phyloP scores from a whole-genome alignment of 2,797 vertebrate species.

The Sebastes trivittatus region DNA sequence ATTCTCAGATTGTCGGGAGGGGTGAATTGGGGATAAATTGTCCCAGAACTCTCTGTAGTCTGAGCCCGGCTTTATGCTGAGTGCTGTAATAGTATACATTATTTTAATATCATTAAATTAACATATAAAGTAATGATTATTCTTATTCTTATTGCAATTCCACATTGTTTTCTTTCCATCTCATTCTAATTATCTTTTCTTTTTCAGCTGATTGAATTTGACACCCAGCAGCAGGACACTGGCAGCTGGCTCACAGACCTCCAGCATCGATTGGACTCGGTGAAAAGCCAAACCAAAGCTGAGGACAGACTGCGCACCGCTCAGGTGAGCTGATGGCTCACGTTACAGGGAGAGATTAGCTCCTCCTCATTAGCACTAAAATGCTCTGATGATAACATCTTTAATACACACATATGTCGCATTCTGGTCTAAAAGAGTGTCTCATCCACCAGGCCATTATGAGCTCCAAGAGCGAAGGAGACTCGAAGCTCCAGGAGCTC shows the following conservation, averaged over 20 bases:
- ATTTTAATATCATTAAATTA: neutral
- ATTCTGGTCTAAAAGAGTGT: neutral
- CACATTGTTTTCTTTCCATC: no score
- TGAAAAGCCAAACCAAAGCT: constrained; percentile 69
- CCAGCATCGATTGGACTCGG: constrained; percentile 71
- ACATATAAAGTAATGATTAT: neutral
- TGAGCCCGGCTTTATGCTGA: neutral
- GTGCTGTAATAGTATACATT: neutral
- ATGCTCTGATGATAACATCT: neutral
- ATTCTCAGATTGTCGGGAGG: no score
- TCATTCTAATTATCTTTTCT: neutral
- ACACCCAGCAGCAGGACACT: constrained; percentile 68
- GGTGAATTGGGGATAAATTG: no score
- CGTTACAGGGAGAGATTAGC: neutral
- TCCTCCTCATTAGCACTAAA: neutral
- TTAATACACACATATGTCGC: no score
- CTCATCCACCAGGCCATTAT: constrained; percentile 78
- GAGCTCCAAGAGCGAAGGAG: constrained; percentile 72
- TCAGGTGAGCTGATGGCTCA: constrained; percentile 75
- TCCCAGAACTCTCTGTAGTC: no score
- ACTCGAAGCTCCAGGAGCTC: constrained; percentile 78
- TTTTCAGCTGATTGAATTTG: constrained; percentile 69
- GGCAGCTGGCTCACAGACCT: constrained; percentile 78
- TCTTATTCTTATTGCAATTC: no score
- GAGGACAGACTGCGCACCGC: constrained; percentile 77